These are phyloP conservation scores for Vidua macroura DNA, from an alignment of 2,113 vertebrate genomes.

Conservation along the genomic window DNA sequence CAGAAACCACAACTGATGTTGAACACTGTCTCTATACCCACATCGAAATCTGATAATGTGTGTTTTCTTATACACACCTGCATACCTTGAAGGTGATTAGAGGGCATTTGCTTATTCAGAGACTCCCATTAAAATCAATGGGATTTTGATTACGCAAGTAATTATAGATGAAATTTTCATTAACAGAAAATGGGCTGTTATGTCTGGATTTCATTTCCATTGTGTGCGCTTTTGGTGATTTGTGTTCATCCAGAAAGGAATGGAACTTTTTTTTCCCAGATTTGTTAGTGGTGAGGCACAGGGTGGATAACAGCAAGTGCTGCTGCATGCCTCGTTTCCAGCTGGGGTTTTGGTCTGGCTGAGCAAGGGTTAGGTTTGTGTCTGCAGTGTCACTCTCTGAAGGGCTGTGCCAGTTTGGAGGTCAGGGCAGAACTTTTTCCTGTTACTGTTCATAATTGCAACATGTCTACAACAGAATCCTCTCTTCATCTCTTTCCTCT, in stretches of 20 bases:
- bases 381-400: neutral
- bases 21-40: neutral
- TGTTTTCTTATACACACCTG: neutral
- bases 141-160: neutral
- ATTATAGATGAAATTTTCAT: neutral
- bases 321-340: neutral
- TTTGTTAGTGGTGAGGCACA: accelerated
- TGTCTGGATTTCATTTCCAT: neutral
- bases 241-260: neutral
- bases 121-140: neutral
- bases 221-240: neutral
- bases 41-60: neutral
- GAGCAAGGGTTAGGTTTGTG: neutral
- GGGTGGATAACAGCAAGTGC: neutral
- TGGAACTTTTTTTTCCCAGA: neutral
- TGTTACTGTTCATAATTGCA: neutral
- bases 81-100: neutral
- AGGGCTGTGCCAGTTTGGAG: neutral
- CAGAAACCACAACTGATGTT: neutral
- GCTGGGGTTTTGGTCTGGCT: neutral
- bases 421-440: accelerated
- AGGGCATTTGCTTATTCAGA: neutral
- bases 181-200: neutral
- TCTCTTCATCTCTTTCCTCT: neutral
- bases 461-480: neutral